Conservation (phyloP, 2,797 vertebrate species). For the Myotis vivesi region DNA sequence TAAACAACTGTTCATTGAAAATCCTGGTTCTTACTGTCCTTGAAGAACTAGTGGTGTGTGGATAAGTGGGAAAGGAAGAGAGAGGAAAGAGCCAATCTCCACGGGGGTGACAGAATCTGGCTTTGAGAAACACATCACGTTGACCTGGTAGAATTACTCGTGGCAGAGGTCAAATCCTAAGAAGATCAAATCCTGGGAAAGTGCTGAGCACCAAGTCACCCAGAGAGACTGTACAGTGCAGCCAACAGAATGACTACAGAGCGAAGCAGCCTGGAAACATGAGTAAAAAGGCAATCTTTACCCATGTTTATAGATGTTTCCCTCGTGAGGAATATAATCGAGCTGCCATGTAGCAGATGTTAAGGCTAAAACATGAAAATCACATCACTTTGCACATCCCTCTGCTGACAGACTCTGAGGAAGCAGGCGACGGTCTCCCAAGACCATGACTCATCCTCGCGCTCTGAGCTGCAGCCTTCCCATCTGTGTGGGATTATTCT, state of each 20-base stretch:
- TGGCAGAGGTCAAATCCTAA: background rate
- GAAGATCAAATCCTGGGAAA: background rate
- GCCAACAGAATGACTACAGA: slow-evolving; percentile 24
- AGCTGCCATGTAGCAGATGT: slow-evolving; percentile 60
- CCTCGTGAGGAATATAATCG: slow-evolving; percentile 35
- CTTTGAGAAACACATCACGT: background rate
- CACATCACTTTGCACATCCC: slow-evolving; percentile 20
- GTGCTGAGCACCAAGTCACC: background rate
- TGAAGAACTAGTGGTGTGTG: background rate
- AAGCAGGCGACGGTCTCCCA: background rate
- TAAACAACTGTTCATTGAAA: slow-evolving; percentile 7
- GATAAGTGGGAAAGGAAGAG: background rate
- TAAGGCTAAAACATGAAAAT: slow-evolving; percentile 33
- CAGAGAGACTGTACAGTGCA: background rate
- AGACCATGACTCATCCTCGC: slow-evolving; percentile 49
- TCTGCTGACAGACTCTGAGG: slow-evolving; percentile 65
- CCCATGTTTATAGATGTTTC: slow-evolving; percentile 74
- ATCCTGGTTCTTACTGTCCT: background rate
- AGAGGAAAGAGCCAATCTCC: background rate
- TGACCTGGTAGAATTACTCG: background rate
- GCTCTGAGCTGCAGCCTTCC: slow-evolving; percentile 50
- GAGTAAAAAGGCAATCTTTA: slow-evolving; percentile 57
- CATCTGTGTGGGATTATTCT: slow-evolving; percentile 43
- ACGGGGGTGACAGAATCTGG: background rate
- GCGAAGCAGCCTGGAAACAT: slow-evolving; percentile 48